Percentiles rank a stretch among this genome's conserved stretches.
Conservation (phyloP, 2,888 invertebrate species). For the Camponotus fellah region DNA sequence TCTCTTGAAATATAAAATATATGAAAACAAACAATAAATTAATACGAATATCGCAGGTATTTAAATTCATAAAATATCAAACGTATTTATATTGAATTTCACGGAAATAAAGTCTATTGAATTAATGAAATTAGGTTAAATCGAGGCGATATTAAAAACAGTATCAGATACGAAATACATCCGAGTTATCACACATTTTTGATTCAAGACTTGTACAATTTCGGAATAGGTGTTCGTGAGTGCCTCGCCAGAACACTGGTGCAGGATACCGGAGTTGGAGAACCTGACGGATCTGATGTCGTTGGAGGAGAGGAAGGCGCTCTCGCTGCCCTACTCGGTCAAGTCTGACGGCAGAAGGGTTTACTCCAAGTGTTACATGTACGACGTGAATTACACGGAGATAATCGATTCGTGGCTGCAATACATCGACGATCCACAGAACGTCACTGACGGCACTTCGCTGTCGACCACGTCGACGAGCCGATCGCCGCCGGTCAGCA, state of each 20-base stretch:
- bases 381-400: conserved; percentile 87
- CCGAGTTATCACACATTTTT: conserved; percentile 15
- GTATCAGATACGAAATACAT: background rate
- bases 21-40: background rate
- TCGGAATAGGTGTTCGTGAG: conserved; percentile 89
- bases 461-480: conserved; percentile 65
- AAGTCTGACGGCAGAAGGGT: conserved; percentile 85
- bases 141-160: background rate
- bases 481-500: conserved; percentile 80
- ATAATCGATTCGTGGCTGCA: conserved; percentile 82
- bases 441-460: conserved; percentile 51
- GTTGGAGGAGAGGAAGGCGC: conserved; percentile 86
- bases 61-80: background rate
- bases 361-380: conserved; percentile 87
- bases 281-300: conserved; percentile 85
- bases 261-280: conserved; percentile 88
- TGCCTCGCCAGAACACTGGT: conserved; percentile 91
- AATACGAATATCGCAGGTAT: background rate
- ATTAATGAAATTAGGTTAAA: background rate
- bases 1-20: background rate
- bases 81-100: background rate
- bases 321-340: conserved; percentile 87
- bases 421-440: conserved; percentile 43
- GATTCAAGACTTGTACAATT: conserved; percentile 29
- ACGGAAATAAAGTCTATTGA: background rate